These are phyloP conservation scores for Drosophila prosaltans DNA, from an alignment of 1,140 invertebrate genomes.

Conservation along the genomic window DNA sequence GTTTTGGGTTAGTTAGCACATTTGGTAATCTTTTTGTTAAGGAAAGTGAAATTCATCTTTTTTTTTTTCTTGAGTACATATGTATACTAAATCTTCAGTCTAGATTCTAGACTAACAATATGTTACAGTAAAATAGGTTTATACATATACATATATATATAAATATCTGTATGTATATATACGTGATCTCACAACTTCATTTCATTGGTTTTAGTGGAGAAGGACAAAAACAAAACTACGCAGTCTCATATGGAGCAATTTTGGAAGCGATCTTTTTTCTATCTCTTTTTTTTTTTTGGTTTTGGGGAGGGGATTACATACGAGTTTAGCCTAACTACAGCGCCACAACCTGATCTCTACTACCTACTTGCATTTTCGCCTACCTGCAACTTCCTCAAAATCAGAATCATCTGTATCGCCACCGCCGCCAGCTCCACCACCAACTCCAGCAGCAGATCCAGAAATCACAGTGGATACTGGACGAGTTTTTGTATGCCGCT, in stretches of 20 bases:
- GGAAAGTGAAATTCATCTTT: no score
- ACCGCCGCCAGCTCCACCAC: constrained; percentile 62
- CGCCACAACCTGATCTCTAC: constrained; percentile 18
- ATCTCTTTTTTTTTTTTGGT: constrained; percentile 30
- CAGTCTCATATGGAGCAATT: constrained; percentile 78
- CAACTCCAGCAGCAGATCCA: constrained; percentile 35
- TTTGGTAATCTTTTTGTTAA: background rate
- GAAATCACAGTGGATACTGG: constrained; percentile 64
- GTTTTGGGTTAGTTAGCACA: constrained; percentile 8
- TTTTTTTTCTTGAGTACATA: constrained; percentile 12
- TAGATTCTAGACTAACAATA: constrained; percentile 55
- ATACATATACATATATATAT: constrained; percentile 36
- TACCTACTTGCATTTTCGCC: constrained; percentile 81
- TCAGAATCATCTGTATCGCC: constrained; percentile 86
- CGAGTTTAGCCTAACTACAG: constrained; percentile 22
- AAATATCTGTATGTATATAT: constrained; percentile 40
- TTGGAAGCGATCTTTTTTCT: constrained; percentile 57
- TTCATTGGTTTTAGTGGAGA: background rate
- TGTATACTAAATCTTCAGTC: constrained; percentile 45
- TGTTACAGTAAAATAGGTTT: constrained; percentile 60
- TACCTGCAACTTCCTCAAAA: constrained; percentile 87
- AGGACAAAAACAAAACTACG: constrained; percentile 64
- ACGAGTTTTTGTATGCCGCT: constrained; percentile 73
- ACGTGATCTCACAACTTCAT: constrained; percentile 30
- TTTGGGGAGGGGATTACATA: background rate